These are phyloP conservation scores for Anguilla obscura DNA, from an alignment of 2,797 vertebrate genomes.

Conservation along the genomic window DNA sequence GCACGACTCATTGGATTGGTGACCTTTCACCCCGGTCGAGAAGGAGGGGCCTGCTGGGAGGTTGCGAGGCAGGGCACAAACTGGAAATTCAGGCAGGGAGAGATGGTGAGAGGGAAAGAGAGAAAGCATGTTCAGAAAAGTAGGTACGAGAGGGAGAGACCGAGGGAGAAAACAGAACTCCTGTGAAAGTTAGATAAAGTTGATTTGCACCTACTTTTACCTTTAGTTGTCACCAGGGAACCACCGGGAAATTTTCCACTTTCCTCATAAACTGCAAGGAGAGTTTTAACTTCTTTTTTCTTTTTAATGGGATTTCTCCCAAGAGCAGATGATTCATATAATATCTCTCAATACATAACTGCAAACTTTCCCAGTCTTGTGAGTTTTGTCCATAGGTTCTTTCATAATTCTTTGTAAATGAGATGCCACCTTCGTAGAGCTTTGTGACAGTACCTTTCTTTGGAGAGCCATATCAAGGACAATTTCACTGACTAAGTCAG, in stretches of 20 bases:
- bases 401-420: neutral
- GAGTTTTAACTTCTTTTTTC: neutral
- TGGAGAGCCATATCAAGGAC: neutral
- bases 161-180: neutral
- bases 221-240: neutral
- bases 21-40: slow-evolving; percentile 62
- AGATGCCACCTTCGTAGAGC: neutral
- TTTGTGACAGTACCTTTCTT: neutral
- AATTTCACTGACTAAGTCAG: neutral
- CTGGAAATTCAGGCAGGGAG: neutral
- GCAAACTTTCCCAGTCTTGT: neutral
- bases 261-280: neutral
- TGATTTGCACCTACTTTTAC: neutral
- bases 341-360: neutral
- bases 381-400: neutral
- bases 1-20: slow-evolving; percentile 71
- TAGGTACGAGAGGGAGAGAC: neutral
- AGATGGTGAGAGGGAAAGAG: neutral
- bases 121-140: neutral
- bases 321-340: neutral
- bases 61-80: neutral
- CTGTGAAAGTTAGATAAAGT: neutral
- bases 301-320: neutral
- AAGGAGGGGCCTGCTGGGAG: slow-evolving; percentile 4
- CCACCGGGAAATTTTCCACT: neutral